Conservation (phyloP, 2,888 invertebrate genomes). For the Scaptomyza parva region DNA sequence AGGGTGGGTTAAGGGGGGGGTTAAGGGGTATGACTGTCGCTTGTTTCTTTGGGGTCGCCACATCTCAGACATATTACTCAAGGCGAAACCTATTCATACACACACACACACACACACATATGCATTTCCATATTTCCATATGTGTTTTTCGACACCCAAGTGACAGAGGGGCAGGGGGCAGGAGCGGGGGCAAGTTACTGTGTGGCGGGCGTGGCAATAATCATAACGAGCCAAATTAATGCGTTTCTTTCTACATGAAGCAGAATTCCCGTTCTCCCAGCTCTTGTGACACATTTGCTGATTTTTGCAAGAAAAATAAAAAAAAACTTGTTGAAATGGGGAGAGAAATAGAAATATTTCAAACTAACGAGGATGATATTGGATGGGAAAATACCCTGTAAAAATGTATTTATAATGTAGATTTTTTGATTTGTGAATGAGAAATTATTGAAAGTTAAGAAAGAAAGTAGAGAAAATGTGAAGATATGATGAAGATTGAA, state of each 20-base stretch:
- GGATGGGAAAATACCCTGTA: slow-evolving; percentile 37
- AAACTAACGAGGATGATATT: neutral
- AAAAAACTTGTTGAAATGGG: slow-evolving; percentile 12
- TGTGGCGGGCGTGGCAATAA: slow-evolving; percentile 72
- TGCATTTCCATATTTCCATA: slow-evolving; percentile 50
- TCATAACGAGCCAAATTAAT: slow-evolving; percentile 83
- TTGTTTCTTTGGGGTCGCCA: slow-evolving; percentile 33
- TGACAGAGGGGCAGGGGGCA: slow-evolving; percentile 1
- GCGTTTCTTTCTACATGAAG: slow-evolving; percentile 82
- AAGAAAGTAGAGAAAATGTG: no score
- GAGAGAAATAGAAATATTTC: neutral
- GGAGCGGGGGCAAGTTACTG: neutral
- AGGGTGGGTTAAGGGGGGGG: neutral
- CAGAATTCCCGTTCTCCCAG: slow-evolving; percentile 83
- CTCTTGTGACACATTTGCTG: slow-evolving; percentile 74
- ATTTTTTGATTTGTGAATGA: neutral
- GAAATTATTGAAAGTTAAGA: no score
- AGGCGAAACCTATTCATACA: slow-evolving; percentile 43
- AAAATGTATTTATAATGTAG: neutral
- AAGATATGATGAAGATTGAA: neutral
- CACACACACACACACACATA: neutral
- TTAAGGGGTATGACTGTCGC: neutral
- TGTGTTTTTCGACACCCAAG: slow-evolving; percentile 35
- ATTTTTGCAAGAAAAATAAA: slow-evolving; percentile 43
- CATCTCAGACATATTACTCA: slow-evolving; percentile 72